Conservation (phyloP, 2,888 invertebrate genomes). For the Balanococcus diminutus region DNA sequence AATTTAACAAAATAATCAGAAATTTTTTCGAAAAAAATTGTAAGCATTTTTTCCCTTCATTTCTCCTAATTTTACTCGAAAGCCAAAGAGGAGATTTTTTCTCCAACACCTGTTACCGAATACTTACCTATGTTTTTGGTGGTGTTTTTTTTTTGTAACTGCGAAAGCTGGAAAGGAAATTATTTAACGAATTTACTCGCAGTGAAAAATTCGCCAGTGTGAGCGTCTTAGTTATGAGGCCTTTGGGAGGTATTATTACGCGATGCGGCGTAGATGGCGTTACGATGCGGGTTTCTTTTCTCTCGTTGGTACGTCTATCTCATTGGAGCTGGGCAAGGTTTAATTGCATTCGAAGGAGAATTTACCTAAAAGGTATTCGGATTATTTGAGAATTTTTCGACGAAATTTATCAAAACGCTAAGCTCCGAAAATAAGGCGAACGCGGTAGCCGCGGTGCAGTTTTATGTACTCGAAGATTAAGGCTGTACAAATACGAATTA, state of each 20-base stretch:
- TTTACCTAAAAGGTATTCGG: not conserved
- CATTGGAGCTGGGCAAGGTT: not conserved
- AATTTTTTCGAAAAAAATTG: no score
- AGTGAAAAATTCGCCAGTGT: slow-evolving; percentile 7
- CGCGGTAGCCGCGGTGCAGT: not conserved
- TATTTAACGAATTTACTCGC: slow-evolving; percentile 28
- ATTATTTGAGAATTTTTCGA: slow-evolving; percentile 11
- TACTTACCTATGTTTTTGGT: no score
- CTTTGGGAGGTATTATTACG: slow-evolving; percentile 12
- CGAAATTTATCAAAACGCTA: slow-evolving; percentile 1
- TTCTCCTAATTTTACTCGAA: no score
- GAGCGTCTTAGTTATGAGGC: slow-evolving; percentile 17
- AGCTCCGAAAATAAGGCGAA: not conserved
- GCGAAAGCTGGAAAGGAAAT: not conserved
- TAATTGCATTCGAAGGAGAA: slow-evolving; percentile 13
- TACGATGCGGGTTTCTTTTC: slow-evolving; percentile 8
- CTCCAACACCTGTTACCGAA: slow-evolving; percentile 26
- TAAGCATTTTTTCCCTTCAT: no score
- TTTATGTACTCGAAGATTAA: slow-evolving; percentile 9
- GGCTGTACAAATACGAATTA: not conserved
- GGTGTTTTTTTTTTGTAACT: not conserved
- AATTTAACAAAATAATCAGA: no score
- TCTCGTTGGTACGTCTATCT: not conserved
- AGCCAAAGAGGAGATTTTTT: not conserved
- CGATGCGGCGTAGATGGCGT: not conserved